Percentiles rank a stretch among this genome's conserved stretches.
Conservation (phyloP, 2,888 invertebrate species). For the Serrognathus titanus region DNA sequence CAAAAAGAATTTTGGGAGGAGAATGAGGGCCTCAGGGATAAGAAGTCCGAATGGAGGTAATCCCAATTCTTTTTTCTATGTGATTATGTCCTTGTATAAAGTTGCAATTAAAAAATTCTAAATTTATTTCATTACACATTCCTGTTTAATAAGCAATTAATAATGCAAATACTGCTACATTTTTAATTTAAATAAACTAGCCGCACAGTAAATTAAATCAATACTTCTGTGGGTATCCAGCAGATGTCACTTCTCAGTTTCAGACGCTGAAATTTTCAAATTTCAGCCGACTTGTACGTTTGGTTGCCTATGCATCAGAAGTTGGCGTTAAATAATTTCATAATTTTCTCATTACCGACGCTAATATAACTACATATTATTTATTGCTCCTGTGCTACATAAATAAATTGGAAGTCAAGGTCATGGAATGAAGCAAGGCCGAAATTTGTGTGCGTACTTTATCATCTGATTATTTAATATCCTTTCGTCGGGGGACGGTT, state of each 20-base stretch:
- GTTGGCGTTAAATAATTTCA: not conserved
- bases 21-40: conserved; percentile 59
- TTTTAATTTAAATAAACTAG: not conserved
- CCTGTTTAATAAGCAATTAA: not conserved
- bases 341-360: not conserved
- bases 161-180: not conserved
- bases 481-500: not conserved
- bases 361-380: no score
- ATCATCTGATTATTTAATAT: conserved; percentile 8
- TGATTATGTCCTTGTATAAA: no score
- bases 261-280: no score
- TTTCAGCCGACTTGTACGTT: not conserved
- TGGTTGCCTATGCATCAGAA: not conserved
- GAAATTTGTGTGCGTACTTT: not conserved
- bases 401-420: conserved; percentile 6
- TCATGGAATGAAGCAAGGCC: not conserved
- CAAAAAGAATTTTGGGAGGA: conserved; percentile 56
- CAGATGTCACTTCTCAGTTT: not conserved
- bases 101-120: not conserved
- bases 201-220: not conserved
- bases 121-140: not conserved
- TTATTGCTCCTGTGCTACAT: no score
- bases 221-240: not conserved
- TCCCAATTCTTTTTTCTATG: not conserved
- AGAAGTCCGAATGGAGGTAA: conserved; percentile 65